phyloP scores from a whole-genome alignment of 2,888 invertebrate species.

The Plusia festucae region DNA sequence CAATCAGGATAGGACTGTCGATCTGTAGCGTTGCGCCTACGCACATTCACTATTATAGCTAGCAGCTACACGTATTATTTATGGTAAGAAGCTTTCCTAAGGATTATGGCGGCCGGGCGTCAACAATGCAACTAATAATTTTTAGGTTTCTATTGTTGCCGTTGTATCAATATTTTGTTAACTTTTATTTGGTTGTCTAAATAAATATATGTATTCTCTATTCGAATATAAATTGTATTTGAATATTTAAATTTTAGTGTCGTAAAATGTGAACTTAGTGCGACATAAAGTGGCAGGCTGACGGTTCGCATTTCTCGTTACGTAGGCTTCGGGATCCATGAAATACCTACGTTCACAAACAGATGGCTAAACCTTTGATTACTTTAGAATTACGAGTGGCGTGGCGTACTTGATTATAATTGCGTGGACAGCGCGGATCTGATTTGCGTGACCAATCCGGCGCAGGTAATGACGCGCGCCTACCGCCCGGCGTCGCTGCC shows the following conservation, averaged over 20 bases:
- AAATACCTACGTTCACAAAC: slow-evolving; percentile 75
- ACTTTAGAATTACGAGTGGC: slow-evolving; percentile 87
- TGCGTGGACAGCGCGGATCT: slow-evolving; percentile 85
- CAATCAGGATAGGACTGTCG: slow-evolving; percentile 87
- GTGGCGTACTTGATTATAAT: slow-evolving; percentile 86
- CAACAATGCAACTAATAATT: slow-evolving; percentile 82
- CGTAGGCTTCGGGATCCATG: slow-evolving; percentile 50
- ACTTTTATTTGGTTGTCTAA: slow-evolving; percentile 64
- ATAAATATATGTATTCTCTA: slow-evolving; percentile 55
- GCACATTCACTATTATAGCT: slow-evolving; percentile 82
- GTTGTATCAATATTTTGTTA: slow-evolving; percentile 67
- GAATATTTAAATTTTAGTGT: slow-evolving; percentile 60
- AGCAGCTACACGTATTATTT: slow-evolving; percentile 88
- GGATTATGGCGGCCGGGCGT: slow-evolving; percentile 87
- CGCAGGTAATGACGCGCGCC: slow-evolving; percentile 82
- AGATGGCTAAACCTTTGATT: slow-evolving; percentile 84
- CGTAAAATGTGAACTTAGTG: slow-evolving; percentile 59
- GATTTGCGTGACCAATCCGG: slow-evolving; percentile 87
- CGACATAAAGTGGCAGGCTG: slow-evolving; percentile 60
- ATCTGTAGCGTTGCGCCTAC: slow-evolving; percentile 84
- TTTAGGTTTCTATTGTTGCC: slow-evolving; percentile 66
- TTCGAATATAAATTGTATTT: slow-evolving; percentile 55
- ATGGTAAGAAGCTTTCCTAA: slow-evolving; percentile 88
- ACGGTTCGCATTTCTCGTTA: slow-evolving; percentile 62
- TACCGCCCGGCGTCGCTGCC: slow-evolving; percentile 71